Evolutionary conservation across 1,140 invertebrate genomes (phyloP), one percentile per base, ranked within the genome.

Genomic region (Homalodisca vitripennis): DNA sequence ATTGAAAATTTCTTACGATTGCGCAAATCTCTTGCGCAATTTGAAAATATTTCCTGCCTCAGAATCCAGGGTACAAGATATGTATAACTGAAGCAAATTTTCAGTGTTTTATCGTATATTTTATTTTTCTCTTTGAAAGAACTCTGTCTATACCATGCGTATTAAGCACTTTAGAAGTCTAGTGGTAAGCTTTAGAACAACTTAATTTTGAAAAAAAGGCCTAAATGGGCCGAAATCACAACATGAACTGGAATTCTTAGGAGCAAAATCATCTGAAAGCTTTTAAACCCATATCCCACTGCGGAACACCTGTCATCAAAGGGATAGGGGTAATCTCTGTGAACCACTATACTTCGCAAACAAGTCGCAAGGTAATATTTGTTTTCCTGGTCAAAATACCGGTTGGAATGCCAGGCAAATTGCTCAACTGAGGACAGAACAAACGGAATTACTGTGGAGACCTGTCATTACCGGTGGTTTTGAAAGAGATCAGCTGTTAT

Each of bases 401-500:
- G 55, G 26, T 60, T 13, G 55, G n/a, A 60, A 60, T 24, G 14
- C 14, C 55, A 2, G 14, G 48, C 34, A 60, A 60, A 60, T 60
- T 60, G 55, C 55, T 24, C 55, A 60, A 60, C 55, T 29, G 55
- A 24, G 55, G 55, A 60, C 55, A 60, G 55, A 60, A 26, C 55
- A 60, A 27, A 27, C 55, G 55, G 55, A 60, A 51, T 51, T 51
- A 51, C 48, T 17, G 34, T 6, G 34, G 6, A 41, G 6, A 6
- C 55, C 55, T n/a, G 27, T 60, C 24, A 60, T 60, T 60, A 60
- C 55, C 27, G 14, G 22, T 60, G 14, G 55, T 60, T 60, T 60
- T 60, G 55, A 60, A 60, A 60, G 55, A 60, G 55, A 60, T 60
- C 55, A 60, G 55, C 22, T 60, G 55, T 60, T 29, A 53, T 13